Conservation (phyloP, 2,888 invertebrate species). For the Lepetodrilus schrolli region DNA sequence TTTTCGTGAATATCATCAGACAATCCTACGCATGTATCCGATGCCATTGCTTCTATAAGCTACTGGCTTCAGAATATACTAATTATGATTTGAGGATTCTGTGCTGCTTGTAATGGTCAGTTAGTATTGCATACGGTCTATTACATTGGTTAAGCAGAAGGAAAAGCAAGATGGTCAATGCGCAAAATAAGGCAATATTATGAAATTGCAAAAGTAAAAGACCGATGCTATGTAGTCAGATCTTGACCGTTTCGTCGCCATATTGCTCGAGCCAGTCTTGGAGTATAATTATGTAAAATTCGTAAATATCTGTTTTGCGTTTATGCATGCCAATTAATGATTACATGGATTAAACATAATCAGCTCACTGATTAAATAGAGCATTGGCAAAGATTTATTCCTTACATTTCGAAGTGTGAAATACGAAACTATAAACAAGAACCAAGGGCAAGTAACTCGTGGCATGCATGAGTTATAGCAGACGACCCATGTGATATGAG, state of each 20-base stretch:
- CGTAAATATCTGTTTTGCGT: neutral
- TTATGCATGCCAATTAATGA: neutral
- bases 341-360: neutral
- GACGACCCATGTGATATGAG: constrained; percentile 6
- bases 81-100: neutral
- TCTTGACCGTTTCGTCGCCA: constrained; percentile 1
- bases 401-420: neutral
- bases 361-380: neutral
- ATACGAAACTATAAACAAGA: constrained; percentile 19
- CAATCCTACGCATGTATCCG: neutral
- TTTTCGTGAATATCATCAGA: neutral
- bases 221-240: neutral
- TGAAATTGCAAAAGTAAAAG: neutral
- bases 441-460: constrained; percentile 10
- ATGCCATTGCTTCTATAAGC: neutral
- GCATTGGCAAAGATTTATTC: neutral
- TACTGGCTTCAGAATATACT: neutral
- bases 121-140: neutral
- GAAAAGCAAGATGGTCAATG: neutral
- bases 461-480: neutral
- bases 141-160: neutral
- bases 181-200: neutral
- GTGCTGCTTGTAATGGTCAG: neutral
- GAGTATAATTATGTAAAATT: neutral
- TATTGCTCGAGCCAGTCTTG: neutral